Conservation (phyloP, 2,888 invertebrate species). For the Philereme vetulata region DNA sequence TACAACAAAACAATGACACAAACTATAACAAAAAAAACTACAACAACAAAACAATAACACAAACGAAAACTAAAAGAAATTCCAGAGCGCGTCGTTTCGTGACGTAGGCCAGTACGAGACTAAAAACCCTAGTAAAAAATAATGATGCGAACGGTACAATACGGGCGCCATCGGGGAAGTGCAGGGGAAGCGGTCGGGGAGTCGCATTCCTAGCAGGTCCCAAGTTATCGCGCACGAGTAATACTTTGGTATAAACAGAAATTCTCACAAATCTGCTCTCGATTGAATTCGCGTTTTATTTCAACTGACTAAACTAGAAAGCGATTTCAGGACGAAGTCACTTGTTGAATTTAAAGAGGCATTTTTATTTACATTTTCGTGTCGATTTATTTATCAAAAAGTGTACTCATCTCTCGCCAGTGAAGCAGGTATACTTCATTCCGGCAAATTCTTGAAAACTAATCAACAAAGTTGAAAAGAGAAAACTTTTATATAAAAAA, state of each 20-base stretch:
- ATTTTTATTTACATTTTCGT: constrained; percentile 39
- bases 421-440: constrained; percentile 39
- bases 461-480: constrained; percentile 42
- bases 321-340: constrained; percentile 38
- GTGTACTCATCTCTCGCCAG: constrained; percentile 30
- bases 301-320: constrained; percentile 39
- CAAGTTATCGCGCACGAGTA: too few relatives aligned
- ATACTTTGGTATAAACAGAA: constrained; percentile 27
- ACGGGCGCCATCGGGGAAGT: too few relatives aligned
- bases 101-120: too few relatives aligned
- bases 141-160: too few relatives aligned
- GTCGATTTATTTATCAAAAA: constrained; percentile 40
- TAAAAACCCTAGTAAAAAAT: too few relatives aligned
- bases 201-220: too few relatives aligned
- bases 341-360: constrained; percentile 41
- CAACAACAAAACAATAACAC: too few relatives aligned
- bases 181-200: too few relatives aligned
- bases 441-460: constrained; percentile 40
- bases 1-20: too few relatives aligned
- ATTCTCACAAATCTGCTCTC: constrained; percentile 25
- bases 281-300: constrained; percentile 36
- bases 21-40: too few relatives aligned
- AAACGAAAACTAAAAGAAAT: too few relatives aligned
- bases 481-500: constrained; percentile 33
- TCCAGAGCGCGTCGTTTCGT: too few relatives aligned